phyloP scores from a whole-genome alignment of 2,888 invertebrate genomes.

The Agrochola lota region DNA sequence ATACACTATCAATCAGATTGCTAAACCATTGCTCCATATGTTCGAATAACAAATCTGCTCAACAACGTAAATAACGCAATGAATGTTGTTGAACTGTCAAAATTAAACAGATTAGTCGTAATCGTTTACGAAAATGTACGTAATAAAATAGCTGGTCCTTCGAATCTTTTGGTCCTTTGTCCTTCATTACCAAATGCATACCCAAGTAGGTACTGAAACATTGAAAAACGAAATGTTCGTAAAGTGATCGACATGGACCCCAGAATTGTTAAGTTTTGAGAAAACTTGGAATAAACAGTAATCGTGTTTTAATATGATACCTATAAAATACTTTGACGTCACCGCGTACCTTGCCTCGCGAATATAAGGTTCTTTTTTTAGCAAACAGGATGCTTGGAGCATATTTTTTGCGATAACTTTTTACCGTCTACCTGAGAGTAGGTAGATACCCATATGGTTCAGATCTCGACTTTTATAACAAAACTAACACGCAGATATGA shows the following conservation, averaged over 20 bases:
- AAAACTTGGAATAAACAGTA: too few species aligned
- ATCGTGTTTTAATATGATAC: neutral
- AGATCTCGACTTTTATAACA: conserved; percentile 27
- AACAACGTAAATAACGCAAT: too few species aligned
- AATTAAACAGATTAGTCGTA: too few species aligned
- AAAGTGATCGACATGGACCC: too few species aligned
- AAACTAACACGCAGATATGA: conserved; percentile 40
- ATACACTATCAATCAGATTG: too few species aligned
- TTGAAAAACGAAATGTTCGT: too few species aligned
- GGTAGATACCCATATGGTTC: conserved; percentile 52
- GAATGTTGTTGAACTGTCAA: too few species aligned
- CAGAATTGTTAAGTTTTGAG: too few species aligned
- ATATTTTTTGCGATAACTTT: conserved; percentile 59
- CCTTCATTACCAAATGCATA: neutral
- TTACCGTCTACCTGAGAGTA: conserved; percentile 53
- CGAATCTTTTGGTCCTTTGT: neutral
- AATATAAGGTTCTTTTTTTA: conserved; percentile 33
- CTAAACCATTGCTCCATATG: too few species aligned
- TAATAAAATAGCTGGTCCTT: neutral
- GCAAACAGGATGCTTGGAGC: conserved; percentile 47
- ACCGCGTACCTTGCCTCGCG: conserved; percentile 13
- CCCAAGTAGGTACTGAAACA: too few species aligned
- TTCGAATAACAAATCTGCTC: too few species aligned
- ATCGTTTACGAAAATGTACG: too few species aligned
- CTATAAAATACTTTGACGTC: conserved; percentile 22